Conservation (phyloP, 2,113 vertebrate species). For the Pipra filicauda region DNA sequence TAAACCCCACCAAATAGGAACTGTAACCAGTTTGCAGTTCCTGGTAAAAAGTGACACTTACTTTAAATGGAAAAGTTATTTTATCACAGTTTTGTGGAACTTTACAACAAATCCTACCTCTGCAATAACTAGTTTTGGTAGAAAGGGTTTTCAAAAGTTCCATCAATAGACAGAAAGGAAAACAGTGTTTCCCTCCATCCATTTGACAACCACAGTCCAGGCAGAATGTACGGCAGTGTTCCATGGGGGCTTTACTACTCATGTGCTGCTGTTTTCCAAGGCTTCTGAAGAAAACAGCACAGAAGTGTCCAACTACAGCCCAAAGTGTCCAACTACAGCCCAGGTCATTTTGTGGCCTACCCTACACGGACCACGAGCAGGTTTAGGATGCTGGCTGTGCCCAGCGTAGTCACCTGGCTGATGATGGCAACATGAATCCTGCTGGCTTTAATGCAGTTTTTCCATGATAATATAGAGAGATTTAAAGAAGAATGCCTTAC, state of each 20-base stretch:
- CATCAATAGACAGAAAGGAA: neutral
- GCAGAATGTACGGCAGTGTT: neutral
- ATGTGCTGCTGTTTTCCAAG: slow-evolving; percentile 38
- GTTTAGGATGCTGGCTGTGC: neutral
- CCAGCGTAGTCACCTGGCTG: neutral
- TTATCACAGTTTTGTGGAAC: neutral
- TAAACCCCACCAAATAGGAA: neutral
- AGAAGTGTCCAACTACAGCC: slow-evolving; percentile 7
- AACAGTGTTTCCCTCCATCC: neutral
- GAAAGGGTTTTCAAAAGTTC: neutral
- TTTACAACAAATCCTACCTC: neutral
- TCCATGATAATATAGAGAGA: neutral
- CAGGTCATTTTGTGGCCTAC: neutral
- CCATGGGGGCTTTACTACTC: slow-evolving; percentile 8
- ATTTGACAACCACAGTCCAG: slow-evolving; percentile 27
- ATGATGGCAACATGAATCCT: neutral
- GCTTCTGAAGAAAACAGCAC: slow-evolving; percentile 44
- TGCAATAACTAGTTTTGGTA: neutral
- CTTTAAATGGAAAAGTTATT: neutral
- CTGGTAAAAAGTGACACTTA: neutral
- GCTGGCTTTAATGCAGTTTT: neutral
- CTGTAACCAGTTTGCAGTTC: neutral
- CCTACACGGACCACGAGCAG: neutral
- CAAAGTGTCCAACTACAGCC: neutral
- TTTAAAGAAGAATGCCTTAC: slow-evolving; percentile 68